Conservation (phyloP, 2,113 vertebrate species). For the Sisor rabdophorus region DNA sequence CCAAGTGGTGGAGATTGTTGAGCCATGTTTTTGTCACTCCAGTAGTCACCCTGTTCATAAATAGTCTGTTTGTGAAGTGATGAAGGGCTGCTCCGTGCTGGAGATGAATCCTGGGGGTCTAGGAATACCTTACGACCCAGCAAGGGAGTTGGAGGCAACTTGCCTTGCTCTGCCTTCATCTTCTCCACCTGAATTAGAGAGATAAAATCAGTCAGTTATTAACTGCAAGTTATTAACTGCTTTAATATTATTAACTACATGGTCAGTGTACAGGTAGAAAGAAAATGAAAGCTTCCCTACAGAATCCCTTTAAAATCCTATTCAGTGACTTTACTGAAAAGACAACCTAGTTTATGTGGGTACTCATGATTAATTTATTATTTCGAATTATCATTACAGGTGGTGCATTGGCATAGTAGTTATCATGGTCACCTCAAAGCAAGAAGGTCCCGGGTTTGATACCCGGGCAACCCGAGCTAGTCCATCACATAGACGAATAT, state of each 20-base stretch:
- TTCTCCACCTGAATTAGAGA: slow-evolving; percentile 80
- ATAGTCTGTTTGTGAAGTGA: slow-evolving; percentile 73
- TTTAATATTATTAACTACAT: not conserved
- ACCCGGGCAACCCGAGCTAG: no score
- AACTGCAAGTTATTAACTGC: not conserved
- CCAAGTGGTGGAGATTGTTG: slow-evolving; percentile 62
- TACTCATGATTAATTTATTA: not conserved
- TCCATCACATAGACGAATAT: no score
- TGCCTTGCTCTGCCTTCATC: slow-evolving; percentile 81
- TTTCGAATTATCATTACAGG: not conserved
- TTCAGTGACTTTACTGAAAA: not conserved
- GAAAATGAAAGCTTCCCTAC: not conserved
- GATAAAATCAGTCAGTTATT: not conserved
- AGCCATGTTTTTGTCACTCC: slow-evolving; percentile 56
- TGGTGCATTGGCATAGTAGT: no score
- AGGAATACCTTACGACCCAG: slow-evolving; percentile 88
- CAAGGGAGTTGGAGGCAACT: slow-evolving; percentile 83
- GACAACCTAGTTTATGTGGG: not conserved
- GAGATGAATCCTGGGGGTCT: slow-evolving; percentile 75
- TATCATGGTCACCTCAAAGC: no score
- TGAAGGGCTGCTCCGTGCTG: slow-evolving; percentile 62
- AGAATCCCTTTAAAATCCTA: no score
- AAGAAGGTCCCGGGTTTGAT: no score
- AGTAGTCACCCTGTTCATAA: slow-evolving; percentile 71
- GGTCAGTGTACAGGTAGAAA: no score